Conservation (phyloP, 2,797 vertebrate genomes). For the Paguma larvata region DNA sequence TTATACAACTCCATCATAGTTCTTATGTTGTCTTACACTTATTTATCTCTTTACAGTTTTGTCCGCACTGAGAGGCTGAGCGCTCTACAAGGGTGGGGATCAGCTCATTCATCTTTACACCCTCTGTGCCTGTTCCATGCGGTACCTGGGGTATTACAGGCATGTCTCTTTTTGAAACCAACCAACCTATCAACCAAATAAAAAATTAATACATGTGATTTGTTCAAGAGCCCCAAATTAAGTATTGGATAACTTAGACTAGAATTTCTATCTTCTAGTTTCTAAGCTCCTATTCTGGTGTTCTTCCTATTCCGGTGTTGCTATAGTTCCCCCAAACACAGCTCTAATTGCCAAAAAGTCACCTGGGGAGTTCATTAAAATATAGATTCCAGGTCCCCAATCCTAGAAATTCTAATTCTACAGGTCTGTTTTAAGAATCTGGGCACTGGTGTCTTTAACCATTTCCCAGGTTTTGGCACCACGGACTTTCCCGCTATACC, state of each 20-base stretch:
- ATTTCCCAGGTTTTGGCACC: neutral
- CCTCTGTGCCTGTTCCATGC: neutral
- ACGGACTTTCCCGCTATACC: neutral
- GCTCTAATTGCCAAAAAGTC: neutral
- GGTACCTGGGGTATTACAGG: neutral
- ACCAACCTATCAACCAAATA: neutral
- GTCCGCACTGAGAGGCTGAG: neutral
- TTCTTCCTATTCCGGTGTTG: neutral
- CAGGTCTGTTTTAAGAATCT: neutral
- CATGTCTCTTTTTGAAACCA: neutral
- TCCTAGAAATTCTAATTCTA: neutral
- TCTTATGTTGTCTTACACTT: neutral
- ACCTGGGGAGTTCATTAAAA: slow-evolving; percentile 3
- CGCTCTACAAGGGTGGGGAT: neutral
- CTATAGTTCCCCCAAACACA: neutral
- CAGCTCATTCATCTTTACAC: neutral
- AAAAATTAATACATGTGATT: neutral
- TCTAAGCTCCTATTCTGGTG: neutral
- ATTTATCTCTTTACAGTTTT: slow-evolving; percentile 10
- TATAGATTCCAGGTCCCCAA: neutral
- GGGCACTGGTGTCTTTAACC: slow-evolving; percentile 10
- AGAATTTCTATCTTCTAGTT: neutral
- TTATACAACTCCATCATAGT: neutral
- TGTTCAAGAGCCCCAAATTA: neutral
- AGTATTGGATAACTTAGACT: neutral